Percentiles rank a stretch among this genome's conserved stretches.
These are phyloP conservation scores for Barnardius zonarius DNA, from an alignment of 2,113 vertebrate species.

Conservation along the genomic window DNA sequence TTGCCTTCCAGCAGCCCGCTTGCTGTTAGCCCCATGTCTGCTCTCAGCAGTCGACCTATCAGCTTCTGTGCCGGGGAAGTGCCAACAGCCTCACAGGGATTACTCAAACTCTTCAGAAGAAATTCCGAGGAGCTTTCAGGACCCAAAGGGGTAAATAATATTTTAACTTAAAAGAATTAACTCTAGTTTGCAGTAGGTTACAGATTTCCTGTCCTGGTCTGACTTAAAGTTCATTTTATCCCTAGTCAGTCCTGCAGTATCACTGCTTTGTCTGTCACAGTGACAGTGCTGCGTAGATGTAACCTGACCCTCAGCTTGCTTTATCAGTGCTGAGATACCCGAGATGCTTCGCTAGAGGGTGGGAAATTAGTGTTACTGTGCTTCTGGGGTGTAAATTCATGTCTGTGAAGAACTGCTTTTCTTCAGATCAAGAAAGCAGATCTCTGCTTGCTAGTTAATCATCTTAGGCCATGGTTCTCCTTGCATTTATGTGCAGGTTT, in stretches of 20 bases:
- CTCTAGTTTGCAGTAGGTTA: not conserved
- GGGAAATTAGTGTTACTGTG: not conserved
- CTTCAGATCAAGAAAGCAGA: not conserved
- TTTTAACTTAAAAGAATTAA: not conserved
- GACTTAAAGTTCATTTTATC: not conserved
- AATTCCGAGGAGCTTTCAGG: constrained; percentile 82
- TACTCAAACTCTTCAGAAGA: constrained; percentile 87
- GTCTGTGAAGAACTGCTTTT: not conserved
- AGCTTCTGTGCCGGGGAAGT: constrained; percentile 73
- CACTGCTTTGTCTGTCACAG: not conserved
- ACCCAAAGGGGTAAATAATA: constrained; percentile 81
- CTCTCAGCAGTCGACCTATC: constrained; percentile 16
- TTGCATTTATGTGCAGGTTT: not conserved
- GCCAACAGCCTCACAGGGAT: constrained; percentile 87
- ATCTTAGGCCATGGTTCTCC: not conserved
- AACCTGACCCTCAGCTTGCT: not conserved
- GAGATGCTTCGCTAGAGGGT: not conserved
- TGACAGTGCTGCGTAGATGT: not conserved
- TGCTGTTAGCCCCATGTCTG: constrained; percentile 25
- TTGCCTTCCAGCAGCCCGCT: constrained; percentile 64
- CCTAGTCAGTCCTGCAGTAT: not conserved
- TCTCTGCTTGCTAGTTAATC: not conserved
- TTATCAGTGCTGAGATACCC: not conserved
- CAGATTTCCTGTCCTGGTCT: not conserved
- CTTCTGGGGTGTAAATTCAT: not conserved